Percentiles rank a stretch among this genome's conserved stretches.
Evolutionary conservation across 2,888 invertebrate genomes (phyloP).

Genomic region (Drosophila paranaensis): DNA sequence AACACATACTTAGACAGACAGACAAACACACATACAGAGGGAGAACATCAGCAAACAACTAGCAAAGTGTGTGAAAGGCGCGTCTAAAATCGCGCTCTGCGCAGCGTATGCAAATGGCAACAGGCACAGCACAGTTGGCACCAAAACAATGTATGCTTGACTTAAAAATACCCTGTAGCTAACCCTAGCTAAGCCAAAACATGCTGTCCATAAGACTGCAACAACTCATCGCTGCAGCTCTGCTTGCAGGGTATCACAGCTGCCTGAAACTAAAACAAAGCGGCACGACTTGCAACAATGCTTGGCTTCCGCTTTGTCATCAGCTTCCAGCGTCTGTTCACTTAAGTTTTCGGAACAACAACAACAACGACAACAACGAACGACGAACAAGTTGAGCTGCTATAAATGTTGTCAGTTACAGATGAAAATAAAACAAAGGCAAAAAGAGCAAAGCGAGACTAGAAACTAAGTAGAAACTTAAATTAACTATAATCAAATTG

Average conservation of each 20-base stretch:
- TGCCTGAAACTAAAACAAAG: conserved; percentile 12
- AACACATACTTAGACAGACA: conserved; percentile 17
- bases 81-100: conserved; percentile 45
- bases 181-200: too few relatives aligned
- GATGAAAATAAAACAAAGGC: background rate
- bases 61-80: conserved; percentile 42
- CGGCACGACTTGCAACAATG: conserved; percentile 23
- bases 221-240: background rate
- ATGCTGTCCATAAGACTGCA: too few relatives aligned
- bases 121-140: conserved; percentile 13
- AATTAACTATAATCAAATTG: background rate
- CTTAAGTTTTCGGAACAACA: conserved; percentile 37
- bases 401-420: conserved; percentile 36
- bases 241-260: conserved; percentile 20
- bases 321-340: conserved; percentile 33
- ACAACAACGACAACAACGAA: conserved; percentile 16
- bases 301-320: conserved; percentile 37
- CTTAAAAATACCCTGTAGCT: background rate
- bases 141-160: background rate
- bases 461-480: background rate
- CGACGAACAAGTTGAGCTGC: conserved; percentile 25
- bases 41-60: conserved; percentile 36
- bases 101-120: conserved; percentile 56
- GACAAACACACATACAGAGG: conserved; percentile 16
- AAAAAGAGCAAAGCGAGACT: background rate